phyloP scores from a whole-genome alignment of 1,140 invertebrate species.

The Protaetia brevitarsis region DNA sequence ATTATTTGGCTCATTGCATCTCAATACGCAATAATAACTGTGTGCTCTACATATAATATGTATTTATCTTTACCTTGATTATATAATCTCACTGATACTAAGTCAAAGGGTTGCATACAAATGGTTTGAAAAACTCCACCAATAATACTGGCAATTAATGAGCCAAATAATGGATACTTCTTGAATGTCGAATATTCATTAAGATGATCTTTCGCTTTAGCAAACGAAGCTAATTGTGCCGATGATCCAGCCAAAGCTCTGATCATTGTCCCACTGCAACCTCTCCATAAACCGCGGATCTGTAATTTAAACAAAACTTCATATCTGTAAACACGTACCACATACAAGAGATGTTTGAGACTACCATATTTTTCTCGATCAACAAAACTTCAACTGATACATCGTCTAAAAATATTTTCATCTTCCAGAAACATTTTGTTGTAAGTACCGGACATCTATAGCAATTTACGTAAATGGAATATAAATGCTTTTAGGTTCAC shows the following conservation, averaged over 20 bases:
- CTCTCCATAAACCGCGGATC: constrained; percentile 70
- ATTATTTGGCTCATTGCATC: no score
- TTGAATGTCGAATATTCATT: constrained; percentile 55
- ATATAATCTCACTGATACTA: constrained; percentile 85
- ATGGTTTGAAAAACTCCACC: constrained; percentile 78
- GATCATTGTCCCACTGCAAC: constrained; percentile 69
- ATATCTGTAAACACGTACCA: background rate
- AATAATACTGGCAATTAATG: constrained; percentile 74
- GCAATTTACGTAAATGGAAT: no score
- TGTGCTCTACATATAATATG: no score
- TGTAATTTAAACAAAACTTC: constrained; percentile 29
- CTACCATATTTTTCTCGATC: no score
- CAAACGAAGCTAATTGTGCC: constrained; percentile 82
- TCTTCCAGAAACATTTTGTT: no score
- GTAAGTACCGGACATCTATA: no score
- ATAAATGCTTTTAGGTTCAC: no score
- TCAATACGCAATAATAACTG: no score
- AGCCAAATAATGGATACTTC: constrained; percentile 61
- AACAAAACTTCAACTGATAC: no score
- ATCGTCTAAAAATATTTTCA: no score
- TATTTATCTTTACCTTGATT: constrained; percentile 92
- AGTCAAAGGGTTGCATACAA: constrained; percentile 87
- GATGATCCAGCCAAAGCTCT: constrained; percentile 80
- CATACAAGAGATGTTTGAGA: no score
- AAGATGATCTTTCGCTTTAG: constrained; percentile 63